These are phyloP conservation scores for Saimiri boliviensis DNA, from an alignment of 2,113 vertebrate genomes.

Conservation along the genomic window DNA sequence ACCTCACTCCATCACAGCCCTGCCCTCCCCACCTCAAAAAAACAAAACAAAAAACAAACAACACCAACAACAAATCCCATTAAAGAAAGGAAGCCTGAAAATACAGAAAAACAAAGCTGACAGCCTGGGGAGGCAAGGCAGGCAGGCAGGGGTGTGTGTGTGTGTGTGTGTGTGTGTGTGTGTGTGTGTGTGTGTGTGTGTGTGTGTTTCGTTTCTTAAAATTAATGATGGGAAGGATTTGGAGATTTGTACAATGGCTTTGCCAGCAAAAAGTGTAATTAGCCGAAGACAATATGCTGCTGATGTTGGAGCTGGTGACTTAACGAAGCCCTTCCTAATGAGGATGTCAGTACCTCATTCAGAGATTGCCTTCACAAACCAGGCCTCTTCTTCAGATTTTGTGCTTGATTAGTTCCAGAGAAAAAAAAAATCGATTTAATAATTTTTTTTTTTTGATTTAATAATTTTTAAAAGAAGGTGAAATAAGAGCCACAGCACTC, in stretches of 20 bases:
- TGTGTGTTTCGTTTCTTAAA: not conserved
- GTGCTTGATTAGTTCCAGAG: conserved; percentile 76
- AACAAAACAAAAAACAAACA: not conserved
- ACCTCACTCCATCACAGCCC: not conserved
- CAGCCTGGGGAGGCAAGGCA: not conserved
- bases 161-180: no score
- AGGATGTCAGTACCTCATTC: conserved; percentile 72
- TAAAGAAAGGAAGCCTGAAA: not conserved
- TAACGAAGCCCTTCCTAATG: conserved; percentile 79
- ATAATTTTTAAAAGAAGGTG: not conserved
- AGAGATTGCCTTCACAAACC: conserved; percentile 65
- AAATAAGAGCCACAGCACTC: not conserved
- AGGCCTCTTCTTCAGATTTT: conserved; percentile 77
- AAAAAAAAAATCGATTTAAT: conserved; percentile 47
- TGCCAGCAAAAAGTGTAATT: conserved; percentile 79
- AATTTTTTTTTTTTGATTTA: conserved; percentile 35
- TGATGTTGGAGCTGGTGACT: conserved; percentile 67
- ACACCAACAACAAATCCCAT: no score
- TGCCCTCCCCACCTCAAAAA: not conserved
- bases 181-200: no score
- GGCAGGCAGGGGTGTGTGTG: not conserved
- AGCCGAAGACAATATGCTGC: conserved; percentile 74
- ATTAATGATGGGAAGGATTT: conserved; percentile 58
- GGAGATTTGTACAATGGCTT: conserved; percentile 68
- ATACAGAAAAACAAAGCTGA: conserved; percentile 20